These are phyloP conservation scores for Adelosebastes latens DNA, from an alignment of 2,797 vertebrate genomes.

Conservation along the genomic window DNA sequence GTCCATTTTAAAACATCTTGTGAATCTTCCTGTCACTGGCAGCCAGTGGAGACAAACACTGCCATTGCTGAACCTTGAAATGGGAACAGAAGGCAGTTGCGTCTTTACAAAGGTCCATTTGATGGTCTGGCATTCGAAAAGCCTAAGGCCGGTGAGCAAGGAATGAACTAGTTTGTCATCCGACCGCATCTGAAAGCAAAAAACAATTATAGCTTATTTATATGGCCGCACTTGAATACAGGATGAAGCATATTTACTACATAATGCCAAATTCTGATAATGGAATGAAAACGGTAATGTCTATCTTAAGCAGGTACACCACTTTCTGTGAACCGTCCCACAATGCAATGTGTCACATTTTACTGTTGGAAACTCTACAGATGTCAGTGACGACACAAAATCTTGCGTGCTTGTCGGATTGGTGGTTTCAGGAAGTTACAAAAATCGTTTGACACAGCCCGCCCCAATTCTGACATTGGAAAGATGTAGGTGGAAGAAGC, in stretches of 20 bases:
- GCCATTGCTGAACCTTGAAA: neutral
- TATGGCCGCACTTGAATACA: neutral
- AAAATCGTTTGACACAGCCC: neutral
- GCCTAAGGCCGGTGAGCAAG: neutral
- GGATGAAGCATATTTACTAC: neutral
- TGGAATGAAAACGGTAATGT: neutral
- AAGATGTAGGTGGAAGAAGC: neutral
- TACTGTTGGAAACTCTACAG: neutral
- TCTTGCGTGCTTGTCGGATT: neutral
- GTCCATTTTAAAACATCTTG: constrained; percentile 35
- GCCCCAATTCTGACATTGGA: neutral
- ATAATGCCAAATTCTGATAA: neutral
- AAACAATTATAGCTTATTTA: neutral
- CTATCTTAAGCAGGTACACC: neutral
- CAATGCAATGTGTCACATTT: neutral
- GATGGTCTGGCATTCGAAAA: neutral
- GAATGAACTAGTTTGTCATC: neutral
- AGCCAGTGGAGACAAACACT: constrained; percentile 6
- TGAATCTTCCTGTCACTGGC: constrained; percentile 44
- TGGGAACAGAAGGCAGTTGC: neutral
- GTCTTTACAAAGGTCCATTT: neutral
- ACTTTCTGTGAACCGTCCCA: neutral
- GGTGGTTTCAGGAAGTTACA: neutral
- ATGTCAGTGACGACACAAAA: neutral
- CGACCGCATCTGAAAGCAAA: neutral